Evolutionary conservation across 2,113 vertebrate species (phyloP).

Genomic region (Calypte anna): DNA sequence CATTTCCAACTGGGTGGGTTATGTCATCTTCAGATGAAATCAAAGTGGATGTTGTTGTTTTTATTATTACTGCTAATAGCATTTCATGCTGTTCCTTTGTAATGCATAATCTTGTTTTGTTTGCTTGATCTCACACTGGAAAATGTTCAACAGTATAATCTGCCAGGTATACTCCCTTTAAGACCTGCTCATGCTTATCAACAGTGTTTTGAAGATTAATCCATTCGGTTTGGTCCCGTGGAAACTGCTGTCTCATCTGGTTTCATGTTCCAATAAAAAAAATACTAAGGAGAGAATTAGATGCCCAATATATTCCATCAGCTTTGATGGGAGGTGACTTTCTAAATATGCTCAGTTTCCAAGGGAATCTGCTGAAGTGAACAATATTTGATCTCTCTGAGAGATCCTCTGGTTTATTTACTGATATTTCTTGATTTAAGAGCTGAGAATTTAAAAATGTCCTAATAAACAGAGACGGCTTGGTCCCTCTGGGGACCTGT

Average conservation of each 20-base stretch:
- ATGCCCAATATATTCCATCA: neutral
- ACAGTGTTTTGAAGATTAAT: neutral
- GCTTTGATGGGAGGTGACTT: neutral
- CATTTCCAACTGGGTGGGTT: neutral
- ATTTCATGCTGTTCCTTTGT: neutral
- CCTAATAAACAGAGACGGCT: neutral
- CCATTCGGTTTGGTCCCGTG: neutral
- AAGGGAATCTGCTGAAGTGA: neutral
- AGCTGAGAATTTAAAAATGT: neutral
- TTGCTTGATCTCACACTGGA: neutral
- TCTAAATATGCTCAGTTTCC: neutral
- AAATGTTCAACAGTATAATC: neutral
- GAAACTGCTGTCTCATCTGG: neutral
- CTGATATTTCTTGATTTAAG: neutral
- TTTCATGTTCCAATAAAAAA: neutral
- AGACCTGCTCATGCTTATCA: neutral
- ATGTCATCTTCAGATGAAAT: neutral
- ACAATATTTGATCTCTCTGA: neutral
- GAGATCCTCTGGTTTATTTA: neutral
- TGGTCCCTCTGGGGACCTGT: neutral
- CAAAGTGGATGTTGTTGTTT: neutral
- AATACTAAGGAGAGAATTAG: neutral
- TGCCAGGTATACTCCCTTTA: neutral
- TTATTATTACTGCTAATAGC: neutral
- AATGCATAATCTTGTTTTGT: neutral